Conservation (phyloP, 2,113 vertebrate genomes). For the Albula goreensis region DNA sequence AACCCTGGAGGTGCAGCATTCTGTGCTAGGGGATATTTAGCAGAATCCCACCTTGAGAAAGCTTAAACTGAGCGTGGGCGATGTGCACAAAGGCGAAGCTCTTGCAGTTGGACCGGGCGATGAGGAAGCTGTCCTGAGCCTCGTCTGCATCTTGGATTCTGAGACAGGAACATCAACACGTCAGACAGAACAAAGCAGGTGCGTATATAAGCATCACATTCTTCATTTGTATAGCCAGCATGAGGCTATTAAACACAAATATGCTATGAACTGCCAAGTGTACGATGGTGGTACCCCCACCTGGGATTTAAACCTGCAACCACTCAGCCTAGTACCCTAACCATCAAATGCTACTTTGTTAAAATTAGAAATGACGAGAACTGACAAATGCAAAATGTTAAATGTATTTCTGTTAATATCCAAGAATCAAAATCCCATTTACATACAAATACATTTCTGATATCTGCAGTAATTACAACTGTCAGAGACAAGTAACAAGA, state of each 20-base stretch:
- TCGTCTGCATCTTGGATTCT: conserved; percentile 75
- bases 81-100: conserved; percentile 93
- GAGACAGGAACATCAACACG: background rate
- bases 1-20: background rate
- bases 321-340: no score
- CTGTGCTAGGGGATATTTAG: background rate
- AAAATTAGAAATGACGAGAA: no score
- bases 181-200: background rate
- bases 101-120: conserved; percentile 86
- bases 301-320: no score
- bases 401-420: background rate
- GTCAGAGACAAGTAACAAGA: background rate
- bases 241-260: no score
- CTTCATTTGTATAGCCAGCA: no score
- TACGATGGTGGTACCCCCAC: no score
- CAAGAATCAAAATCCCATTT: background rate
- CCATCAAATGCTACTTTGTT: no score
- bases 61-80: conserved; percentile 90
- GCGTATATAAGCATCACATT: no score
- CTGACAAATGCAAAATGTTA: no score
- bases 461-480: background rate
- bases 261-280: no score
- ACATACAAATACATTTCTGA: background rate
- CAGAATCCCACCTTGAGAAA: conserved; percentile 76
- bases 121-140: conserved; percentile 85